phyloP scores from a whole-genome alignment of 2,113 vertebrate species.

The Alouatta palliata region DNA sequence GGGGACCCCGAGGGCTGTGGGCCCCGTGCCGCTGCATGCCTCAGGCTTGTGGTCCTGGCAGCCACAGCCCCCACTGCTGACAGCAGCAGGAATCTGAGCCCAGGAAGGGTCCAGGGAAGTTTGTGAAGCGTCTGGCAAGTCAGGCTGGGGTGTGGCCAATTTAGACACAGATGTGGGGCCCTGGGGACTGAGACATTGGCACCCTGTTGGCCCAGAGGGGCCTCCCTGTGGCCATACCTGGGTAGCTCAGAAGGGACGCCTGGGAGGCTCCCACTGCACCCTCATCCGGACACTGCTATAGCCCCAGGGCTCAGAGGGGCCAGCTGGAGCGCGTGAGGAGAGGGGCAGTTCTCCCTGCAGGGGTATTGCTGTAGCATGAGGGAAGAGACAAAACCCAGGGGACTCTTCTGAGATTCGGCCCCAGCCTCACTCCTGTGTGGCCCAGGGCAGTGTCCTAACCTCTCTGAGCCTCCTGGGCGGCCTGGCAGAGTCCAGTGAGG shows the following conservation, averaged over 20 bases:
- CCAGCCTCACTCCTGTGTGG: not conserved
- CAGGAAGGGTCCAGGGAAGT: not conserved
- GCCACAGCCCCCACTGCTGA: not conserved
- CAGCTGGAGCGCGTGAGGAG: accelerated
- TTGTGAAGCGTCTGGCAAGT: not conserved
- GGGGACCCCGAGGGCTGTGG: not conserved
- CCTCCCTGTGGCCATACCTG: not conserved
- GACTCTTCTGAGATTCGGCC: not conserved
- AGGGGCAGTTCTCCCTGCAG: accelerated
- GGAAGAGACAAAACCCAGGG: not conserved
- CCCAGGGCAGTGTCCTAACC: not conserved
- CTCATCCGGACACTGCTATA: accelerated
- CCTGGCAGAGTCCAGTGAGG: not conserved
- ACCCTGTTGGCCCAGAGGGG: accelerated
- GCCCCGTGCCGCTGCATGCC: not conserved
- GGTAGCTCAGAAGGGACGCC: not conserved
- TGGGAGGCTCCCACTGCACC: not conserved
- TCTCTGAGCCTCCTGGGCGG: not conserved
- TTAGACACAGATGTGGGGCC: not conserved
- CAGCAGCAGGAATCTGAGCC: constrained; percentile 2
- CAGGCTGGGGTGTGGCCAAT: not conserved
- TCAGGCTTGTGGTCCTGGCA: not conserved
- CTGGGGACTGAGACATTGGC: not conserved
- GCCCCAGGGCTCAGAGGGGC: not conserved
- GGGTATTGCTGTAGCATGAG: accelerated